phyloP scores from a whole-genome alignment of 1,140 invertebrate species.

The Drosophila sulfurigaster region DNA sequence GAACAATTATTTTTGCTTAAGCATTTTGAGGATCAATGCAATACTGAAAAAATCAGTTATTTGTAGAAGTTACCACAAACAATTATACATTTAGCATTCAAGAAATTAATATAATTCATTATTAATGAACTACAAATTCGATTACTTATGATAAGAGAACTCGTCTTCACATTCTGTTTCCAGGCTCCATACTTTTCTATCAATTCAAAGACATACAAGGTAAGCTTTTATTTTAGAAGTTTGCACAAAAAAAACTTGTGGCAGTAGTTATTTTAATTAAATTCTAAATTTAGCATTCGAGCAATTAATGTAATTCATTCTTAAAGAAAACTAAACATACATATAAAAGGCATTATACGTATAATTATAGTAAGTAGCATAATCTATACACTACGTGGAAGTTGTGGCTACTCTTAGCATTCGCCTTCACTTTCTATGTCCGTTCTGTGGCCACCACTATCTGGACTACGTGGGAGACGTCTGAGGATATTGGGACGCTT shows the following conservation, averaged over 20 bases:
- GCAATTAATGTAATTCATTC: conserved; percentile 34
- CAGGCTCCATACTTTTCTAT: no score
- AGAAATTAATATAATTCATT: no score
- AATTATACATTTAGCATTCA: no score
- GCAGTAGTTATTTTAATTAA: not conserved
- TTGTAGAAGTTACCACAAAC: no score
- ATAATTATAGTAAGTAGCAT: conserved; percentile 13
- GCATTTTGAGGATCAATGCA: no score
- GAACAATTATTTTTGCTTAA: no score
- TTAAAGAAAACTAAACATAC: not conserved
- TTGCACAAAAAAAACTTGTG: not conserved
- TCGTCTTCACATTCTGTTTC: no score
- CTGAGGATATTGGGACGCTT: conserved; percentile 59
- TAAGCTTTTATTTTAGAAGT: not conserved
- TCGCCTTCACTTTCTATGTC: not conserved
- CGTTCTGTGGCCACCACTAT: not conserved
- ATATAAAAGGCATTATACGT: not conserved
- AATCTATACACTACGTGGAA: conserved; percentile 37
- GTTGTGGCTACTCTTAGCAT: not conserved
- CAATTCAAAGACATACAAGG: no score
- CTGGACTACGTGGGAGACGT: conserved; percentile 29
- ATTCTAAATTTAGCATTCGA: not conserved
- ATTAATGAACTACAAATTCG: no score
- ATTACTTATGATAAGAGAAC: no score
- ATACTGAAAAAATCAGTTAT: no score